phyloP scores from a whole-genome alignment of 2,113 vertebrate species.

The Indicator maculatus region DNA sequence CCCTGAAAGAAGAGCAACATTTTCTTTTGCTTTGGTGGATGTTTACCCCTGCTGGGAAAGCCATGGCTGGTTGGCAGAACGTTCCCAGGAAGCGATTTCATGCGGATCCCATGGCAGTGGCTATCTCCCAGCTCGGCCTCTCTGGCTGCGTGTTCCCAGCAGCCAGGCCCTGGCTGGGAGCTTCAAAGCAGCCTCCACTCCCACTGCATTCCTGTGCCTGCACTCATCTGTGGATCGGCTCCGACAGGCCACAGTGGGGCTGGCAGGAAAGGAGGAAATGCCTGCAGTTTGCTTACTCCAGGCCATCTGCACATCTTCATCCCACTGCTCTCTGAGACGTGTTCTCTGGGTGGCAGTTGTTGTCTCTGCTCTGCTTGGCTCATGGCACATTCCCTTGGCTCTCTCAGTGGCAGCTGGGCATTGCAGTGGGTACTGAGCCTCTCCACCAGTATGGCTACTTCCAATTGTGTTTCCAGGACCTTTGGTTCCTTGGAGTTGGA shows the following conservation, averaged over 20 bases:
- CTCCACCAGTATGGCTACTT: background rate
- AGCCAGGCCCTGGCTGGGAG: background rate
- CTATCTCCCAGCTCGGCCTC: constrained; percentile 30
- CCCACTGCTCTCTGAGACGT: background rate
- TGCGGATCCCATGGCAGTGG: constrained; percentile 37
- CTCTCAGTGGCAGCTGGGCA: background rate
- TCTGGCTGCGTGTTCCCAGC: background rate
- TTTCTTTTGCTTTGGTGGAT: constrained; percentile 29
- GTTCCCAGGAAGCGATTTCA: constrained; percentile 60
- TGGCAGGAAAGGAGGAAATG: constrained; percentile 31
- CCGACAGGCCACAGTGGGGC: background rate
- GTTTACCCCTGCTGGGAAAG: constrained; percentile 1
- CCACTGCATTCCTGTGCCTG: constrained; percentile 54
- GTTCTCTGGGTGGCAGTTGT: background rate
- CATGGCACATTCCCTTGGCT: background rate
- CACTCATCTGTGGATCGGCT: background rate
- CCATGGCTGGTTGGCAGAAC: constrained; percentile 19
- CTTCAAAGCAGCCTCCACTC: constrained; percentile 58
- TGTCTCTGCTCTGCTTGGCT: background rate
- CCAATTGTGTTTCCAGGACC: background rate
- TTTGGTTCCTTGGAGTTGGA: background rate
- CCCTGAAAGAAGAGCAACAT: background rate
- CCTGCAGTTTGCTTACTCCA: constrained; percentile 10
- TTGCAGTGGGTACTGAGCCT: background rate
- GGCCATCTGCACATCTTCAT: constrained; percentile 4